Percentiles rank a stretch among this genome's conserved stretches.
Conservation (phyloP, 2,888 invertebrate genomes). For the Caenorhabditis sulstoni region DNA sequence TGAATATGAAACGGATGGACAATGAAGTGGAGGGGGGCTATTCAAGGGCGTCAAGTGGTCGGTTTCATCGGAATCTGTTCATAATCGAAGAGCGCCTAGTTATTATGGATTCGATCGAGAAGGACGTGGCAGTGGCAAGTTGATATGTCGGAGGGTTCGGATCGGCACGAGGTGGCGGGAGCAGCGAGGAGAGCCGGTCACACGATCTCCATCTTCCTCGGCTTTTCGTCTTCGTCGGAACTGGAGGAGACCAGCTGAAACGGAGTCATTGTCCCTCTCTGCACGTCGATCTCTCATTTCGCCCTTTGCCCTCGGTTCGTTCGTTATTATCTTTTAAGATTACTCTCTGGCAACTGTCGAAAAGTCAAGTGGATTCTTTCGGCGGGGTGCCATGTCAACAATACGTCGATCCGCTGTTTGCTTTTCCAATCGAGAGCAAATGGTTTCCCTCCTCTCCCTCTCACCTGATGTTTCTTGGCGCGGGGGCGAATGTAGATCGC, state of each 20-base stretch:
- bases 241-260: slow-evolving; percentile 54
- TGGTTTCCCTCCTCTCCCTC: slow-evolving; percentile 20
- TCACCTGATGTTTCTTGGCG: slow-evolving; percentile 66
- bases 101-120: slow-evolving; percentile 52
- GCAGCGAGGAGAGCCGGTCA: slow-evolving; percentile 13
- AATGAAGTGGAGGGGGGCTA: slow-evolving; percentile 18
- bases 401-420: slow-evolving; percentile 12
- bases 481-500: slow-evolving; percentile 78
- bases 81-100: slow-evolving; percentile 48
- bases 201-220: slow-evolving; percentile 60
- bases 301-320: not conserved
- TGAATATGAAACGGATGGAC: slow-evolving; percentile 31
- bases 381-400: slow-evolving; percentile 45
- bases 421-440: slow-evolving; percentile 55
- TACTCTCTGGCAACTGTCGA: slow-evolving; percentile 39
- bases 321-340: slow-evolving; percentile 41
- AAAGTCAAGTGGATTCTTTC: slow-evolving; percentile 43
- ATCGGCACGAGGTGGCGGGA: too few relatives aligned
- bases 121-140: slow-evolving; percentile 52
- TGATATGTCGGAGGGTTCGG: slow-evolving; percentile 49
- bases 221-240: slow-evolving; percentile 55
- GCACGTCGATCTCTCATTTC: not conserved
- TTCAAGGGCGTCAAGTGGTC: slow-evolving; percentile 52
- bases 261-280: not conserved
- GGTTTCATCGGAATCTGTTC: slow-evolving; percentile 58